Evolutionary conservation across 1,140 invertebrate genomes (phyloP), one percentile per base, ranked within the genome.

Genomic region (Cyrtorhinus lividipennis): DNA sequence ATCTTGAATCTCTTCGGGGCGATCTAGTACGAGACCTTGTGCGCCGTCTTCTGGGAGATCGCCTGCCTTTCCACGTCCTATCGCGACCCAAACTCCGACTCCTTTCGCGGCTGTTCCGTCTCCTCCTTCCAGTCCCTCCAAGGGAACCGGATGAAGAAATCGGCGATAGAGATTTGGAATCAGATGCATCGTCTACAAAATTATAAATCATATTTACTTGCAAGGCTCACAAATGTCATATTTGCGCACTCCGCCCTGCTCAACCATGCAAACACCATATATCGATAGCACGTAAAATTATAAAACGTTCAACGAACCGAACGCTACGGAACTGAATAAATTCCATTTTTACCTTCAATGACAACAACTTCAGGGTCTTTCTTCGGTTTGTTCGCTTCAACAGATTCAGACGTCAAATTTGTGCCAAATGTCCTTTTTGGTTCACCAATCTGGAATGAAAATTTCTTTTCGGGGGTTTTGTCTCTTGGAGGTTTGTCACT

Each of bases 21-120:
- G 63, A 24, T 22, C 25, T 44, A 26, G 63, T 61, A 53, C 63
- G 63, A 56, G 63, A 64, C 22, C 58, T 27, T 13, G 12, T 20
- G 30, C 59, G 45, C 3, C 5, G 1, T 22, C 46, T 60, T 2
- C 44, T n/a, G 44, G 63, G 44, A 5, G 59, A 24, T 12, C 10
- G 20, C 48, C 48, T 53, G 48, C 3, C 48, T 3, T 5, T 53
- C 20, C 5, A 10, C 20, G 48, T 13, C 20, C 48, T 53, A 20
- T 3, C 48, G 48, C 8, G 8, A 8, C 20, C 48, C 10, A 5
- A 53, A 10, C 48, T 22, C 10, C 18, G 12, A 8, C 20, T 22
- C 48, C n/a, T 53, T 5, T 22, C 48, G 3, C 8, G 18, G 18
- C 48, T 53, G 10, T 22, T 12, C 10, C 10, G 20, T 22, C 48